Conservation (phyloP, 2,113 vertebrate species). For the Cyanistes caeruleus region DNA sequence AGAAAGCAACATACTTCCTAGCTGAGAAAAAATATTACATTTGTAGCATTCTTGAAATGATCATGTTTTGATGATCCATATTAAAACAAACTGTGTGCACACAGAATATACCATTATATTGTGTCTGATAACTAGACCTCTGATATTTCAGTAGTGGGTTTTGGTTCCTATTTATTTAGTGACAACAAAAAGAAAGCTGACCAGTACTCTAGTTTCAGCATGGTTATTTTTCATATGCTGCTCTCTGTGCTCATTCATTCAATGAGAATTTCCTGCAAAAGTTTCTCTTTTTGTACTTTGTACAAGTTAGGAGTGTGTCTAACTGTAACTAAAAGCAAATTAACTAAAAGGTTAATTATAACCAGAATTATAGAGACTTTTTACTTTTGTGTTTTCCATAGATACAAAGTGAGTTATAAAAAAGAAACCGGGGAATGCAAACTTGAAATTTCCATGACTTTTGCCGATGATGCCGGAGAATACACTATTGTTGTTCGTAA, state of each 20-base stretch:
- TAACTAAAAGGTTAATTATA: not conserved
- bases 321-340: not conserved
- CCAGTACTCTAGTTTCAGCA: not conserved
- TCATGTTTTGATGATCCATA: not conserved
- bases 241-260: not conserved
- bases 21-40: not conserved
- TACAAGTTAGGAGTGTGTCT: not conserved
- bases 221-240: not conserved
- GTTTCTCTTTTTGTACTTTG: not conserved
- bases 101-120: not conserved
- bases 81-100: not conserved
- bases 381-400: slow-evolving; percentile 52
- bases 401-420: slow-evolving; percentile 92
- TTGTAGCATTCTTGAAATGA: not conserved
- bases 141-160: not conserved
- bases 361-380: not conserved
- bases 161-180: not conserved
- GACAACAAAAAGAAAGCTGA: not conserved
- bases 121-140: not conserved
- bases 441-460: slow-evolving; percentile 97
- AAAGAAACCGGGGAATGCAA: slow-evolving; percentile 91
- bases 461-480: slow-evolving; percentile 97
- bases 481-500: slow-evolving; percentile 90
- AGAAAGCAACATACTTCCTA: not conserved
- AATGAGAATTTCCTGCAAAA: not conserved